Conservation (phyloP, 1,140 invertebrate species). For the Achroia grisella region DNA sequence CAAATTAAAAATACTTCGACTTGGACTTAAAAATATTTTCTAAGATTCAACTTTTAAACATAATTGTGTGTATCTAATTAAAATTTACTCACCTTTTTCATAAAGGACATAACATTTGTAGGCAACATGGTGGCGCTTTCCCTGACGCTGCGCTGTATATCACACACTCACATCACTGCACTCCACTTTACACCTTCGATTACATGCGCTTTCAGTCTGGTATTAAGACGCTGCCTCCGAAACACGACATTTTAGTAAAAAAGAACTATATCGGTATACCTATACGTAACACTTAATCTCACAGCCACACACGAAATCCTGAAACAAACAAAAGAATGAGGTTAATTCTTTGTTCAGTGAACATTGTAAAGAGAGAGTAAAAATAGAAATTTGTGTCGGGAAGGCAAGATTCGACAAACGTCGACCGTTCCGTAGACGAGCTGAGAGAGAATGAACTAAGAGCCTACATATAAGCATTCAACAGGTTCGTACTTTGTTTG, state of each 20-base stretch:
- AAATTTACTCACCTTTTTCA: slow-evolving; percentile 83
- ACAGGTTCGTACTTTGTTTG: slow-evolving; percentile 42
- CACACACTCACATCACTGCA: slow-evolving; percentile 48
- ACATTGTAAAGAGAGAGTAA: neutral
- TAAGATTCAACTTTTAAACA: too few species aligned
- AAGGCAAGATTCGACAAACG: slow-evolving; percentile 5
- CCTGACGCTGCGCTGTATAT: slow-evolving; percentile 15
- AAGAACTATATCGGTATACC: too few species aligned
- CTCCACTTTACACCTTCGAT: slow-evolving; percentile 22
- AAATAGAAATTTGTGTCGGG: slow-evolving; percentile 4
- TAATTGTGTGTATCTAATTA: too few species aligned
- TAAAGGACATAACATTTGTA: slow-evolving; percentile 86
- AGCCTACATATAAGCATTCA: slow-evolving; percentile 27
- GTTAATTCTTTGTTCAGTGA: slow-evolving; percentile 2
- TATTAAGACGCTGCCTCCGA: slow-evolving; percentile 41
- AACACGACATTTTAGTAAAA: slow-evolving; percentile 42
- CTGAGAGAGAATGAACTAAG: slow-evolving; percentile 38
- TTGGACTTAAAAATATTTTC: too few species aligned
- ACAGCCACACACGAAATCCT: too few species aligned
- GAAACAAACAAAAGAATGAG: slow-evolving; percentile 23
- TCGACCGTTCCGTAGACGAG: slow-evolving; percentile 29
- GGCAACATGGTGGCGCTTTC: slow-evolving; percentile 81
- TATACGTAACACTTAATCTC: neutral
- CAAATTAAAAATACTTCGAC: too few species aligned
- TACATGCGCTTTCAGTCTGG: slow-evolving; percentile 37